These are phyloP conservation scores for Miniopterus natalensis DNA, from an alignment of 2,113 vertebrate species.

Conservation along the genomic window DNA sequence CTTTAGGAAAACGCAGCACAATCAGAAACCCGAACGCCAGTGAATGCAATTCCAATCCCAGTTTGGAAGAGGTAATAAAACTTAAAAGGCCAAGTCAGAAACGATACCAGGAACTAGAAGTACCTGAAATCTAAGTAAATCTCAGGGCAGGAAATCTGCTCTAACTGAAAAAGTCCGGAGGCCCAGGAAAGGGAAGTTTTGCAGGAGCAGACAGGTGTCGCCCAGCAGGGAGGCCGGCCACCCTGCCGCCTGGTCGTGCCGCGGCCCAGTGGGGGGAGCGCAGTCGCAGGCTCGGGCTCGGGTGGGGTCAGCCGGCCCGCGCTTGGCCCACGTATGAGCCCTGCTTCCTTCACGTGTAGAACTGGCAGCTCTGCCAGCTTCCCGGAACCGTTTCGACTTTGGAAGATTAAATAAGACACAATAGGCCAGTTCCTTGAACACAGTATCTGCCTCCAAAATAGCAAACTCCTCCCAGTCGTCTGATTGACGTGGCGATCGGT, in stretches of 20 bases:
- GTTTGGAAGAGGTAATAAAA: not conserved
- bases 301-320: too few relatives aligned
- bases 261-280: not conserved
- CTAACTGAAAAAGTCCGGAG: not conserved
- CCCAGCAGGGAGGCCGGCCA: too few relatives aligned
- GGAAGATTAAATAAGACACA: not conserved
- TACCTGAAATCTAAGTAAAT: constrained; percentile 18
- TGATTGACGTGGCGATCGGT: not conserved
- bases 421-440: not conserved
- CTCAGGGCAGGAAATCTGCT: not conserved
- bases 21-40: not conserved
- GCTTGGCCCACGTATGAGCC: not conserved
- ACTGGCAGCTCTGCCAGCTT: not conserved
- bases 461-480: not conserved
- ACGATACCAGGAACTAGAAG: not conserved
- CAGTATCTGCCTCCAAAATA: not conserved
- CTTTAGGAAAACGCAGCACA: not conserved
- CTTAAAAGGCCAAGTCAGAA: not conserved
- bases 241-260: not conserved
- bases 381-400: not conserved
- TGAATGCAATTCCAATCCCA: not conserved
- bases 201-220: not conserved
- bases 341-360: constrained; percentile 11
- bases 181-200: not conserved
- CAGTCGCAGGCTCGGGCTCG: too few relatives aligned